Base-by-base conservation (phyloP, 2,113 vertebrate genomes). In the Aleadryas rufinucha region DNA sequence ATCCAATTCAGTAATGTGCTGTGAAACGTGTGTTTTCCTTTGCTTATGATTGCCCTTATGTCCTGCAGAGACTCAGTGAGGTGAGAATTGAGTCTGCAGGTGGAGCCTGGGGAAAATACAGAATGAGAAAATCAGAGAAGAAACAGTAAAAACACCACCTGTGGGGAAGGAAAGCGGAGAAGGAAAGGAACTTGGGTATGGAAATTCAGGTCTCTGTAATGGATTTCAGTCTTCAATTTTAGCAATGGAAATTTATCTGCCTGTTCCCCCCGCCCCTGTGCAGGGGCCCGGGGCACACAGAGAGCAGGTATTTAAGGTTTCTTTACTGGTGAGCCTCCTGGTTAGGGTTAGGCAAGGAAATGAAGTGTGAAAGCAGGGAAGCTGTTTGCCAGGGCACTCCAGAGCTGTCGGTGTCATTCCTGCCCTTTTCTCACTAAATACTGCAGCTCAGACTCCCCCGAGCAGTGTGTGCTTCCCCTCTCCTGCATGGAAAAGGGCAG, bases 101-200 rank as follows among this genome's bases (percentile, higher is more conserved):
- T 28, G 33, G 20, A 50, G 59, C 59, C 50, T 26, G 31, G 23
- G 33, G 84, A n/a, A 80, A 93, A 76, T 2, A 76, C 18, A 30
- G 39, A 56, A 84, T 74, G 84, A 71, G 69, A 89, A 93, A 91
- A 84, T 59, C 72, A 53, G 84, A 81, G 64, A 72, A 44, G 23
- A n/a, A 80, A 27, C n/a, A 35, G 28, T n/a, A 30, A 75, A 79
- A 82, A 44, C 45, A 37, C 9, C 16, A 5, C 42, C 27, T n/a
- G n/a, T 39, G 20, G 72, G 53, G 59, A 82, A 79, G 41, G 53
- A 70, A 90, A 77, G 78, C 1, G 39, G 31, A 79, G 57, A 28
- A 42, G 31, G 47, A 89, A 81, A 56, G 28, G 65, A 89, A 45
- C 30, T 22, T 16, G 10, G 24, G 50, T 7, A 35, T 68, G 31